Evolutionary conservation across 30 jellyfish, hydroid and myxozoan species (phyloP).

Genomic region (Pelagia noctiluca): DNA sequence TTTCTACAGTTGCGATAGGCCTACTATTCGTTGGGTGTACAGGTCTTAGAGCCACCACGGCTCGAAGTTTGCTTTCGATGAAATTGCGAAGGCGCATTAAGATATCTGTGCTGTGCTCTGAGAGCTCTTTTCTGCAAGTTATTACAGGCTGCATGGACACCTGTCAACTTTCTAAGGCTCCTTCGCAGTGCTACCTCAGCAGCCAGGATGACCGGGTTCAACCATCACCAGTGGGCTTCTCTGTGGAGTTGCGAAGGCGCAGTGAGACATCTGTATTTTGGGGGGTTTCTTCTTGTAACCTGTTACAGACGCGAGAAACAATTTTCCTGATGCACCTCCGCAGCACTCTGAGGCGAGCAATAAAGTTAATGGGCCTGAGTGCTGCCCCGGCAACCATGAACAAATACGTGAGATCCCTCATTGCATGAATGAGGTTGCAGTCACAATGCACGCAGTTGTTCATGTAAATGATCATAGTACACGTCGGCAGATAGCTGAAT

Average conservation of each 20-base stretch:
- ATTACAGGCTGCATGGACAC: no score
- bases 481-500: slow-evolving; percentile 72
- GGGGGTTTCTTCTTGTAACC: slow-evolving; percentile 25
- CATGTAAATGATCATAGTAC: slow-evolving; percentile 76
- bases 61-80: no score
- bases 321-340: slow-evolving; percentile 37
- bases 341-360: slow-evolving; percentile 57
- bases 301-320: slow-evolving; percentile 10
- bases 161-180: no score
- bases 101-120: no score
- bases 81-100: no score
- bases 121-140: no score
- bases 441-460: slow-evolving; percentile 70
- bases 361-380: slow-evolving; percentile 75
- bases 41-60: no score
- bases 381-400: slow-evolving; percentile 77
- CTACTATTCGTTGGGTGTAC: no score
- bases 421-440: slow-evolving; percentile 68
- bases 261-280: slow-evolving; percentile 60
- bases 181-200: no score
- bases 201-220: neutral
- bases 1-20: no score
- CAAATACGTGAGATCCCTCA: slow-evolving; percentile 78
- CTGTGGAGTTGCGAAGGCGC: slow-evolving; percentile 47
- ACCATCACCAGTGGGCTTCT: slow-evolving; percentile 10